Percentiles rank a stretch among this genome's conserved stretches.
phyloP scores from a whole-genome alignment of 2,797 vertebrate species.

The Australoheros facetus region DNA sequence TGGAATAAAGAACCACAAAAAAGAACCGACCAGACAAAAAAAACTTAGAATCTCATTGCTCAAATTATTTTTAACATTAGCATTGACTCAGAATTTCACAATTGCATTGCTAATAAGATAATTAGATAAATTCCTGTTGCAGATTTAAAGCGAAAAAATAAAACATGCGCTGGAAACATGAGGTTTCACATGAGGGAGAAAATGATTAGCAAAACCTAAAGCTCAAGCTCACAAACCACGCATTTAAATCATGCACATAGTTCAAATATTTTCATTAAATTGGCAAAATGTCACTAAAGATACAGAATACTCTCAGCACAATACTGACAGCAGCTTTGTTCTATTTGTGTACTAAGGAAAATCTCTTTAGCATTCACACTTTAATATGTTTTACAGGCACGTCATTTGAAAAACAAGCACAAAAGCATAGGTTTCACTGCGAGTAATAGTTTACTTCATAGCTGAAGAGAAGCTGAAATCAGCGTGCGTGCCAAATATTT shows the following conservation, averaged over 20 bases:
- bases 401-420: background rate
- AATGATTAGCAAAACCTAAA: background rate
- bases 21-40: background rate
- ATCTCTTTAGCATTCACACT: background rate
- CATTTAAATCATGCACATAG: background rate
- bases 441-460: slow-evolving; percentile 1
- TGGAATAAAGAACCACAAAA: background rate
- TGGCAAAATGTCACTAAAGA: background rate
- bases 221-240: background rate
- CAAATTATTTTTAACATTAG: background rate
- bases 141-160: background rate
- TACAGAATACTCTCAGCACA: background rate
- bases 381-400: background rate
- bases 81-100: background rate
- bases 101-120: background rate
- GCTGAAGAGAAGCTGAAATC: slow-evolving; percentile 61
- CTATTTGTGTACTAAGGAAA: background rate
- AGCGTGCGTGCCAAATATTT: slow-evolving; percentile 75
- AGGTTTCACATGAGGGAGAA: background rate
- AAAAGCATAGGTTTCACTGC: background rate
- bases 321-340: background rate
- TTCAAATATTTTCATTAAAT: background rate
- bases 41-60: background rate
- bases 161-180: background rate
- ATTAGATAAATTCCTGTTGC: background rate